These are phyloP conservation scores for Prorops nasuta DNA, from an alignment of 1,140 invertebrate genomes.

Conservation along the genomic window DNA sequence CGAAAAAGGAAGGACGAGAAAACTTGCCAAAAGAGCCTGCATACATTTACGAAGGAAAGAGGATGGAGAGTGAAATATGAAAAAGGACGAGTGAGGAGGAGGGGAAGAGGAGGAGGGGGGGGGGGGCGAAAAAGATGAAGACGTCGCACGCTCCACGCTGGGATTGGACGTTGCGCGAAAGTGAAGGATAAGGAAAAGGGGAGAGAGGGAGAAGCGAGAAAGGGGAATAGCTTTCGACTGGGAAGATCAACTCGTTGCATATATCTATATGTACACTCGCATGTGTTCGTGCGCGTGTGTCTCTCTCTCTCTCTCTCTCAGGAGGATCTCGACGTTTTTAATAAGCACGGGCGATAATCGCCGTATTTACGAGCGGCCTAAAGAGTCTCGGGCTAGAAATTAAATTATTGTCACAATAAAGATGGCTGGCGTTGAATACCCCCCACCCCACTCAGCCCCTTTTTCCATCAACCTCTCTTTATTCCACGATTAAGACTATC, in stretches of 20 bases:
- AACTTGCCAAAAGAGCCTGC: not conserved
- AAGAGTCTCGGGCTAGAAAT: conserved; percentile 24
- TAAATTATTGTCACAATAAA: conserved; percentile 54
- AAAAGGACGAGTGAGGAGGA: conserved; percentile 10
- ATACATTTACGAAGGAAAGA: conserved; percentile 8
- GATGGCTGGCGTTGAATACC: conserved; percentile 20
- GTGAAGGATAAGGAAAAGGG: conserved; percentile 24
- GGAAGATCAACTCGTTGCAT: too few relatives aligned
- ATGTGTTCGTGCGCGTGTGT: too few relatives aligned
- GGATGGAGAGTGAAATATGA: conserved; percentile 10
- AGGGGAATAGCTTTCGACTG: too few relatives aligned
- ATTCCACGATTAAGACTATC: too few relatives aligned
- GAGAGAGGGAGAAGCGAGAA: not conserved
- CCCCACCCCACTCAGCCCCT: too few relatives aligned
- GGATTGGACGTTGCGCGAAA: too few relatives aligned
- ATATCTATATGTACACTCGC: too few relatives aligned
- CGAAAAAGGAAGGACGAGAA: not conserved
- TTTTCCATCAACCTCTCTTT: conserved; percentile 14
- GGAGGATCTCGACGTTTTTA: too few relatives aligned
- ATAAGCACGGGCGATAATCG: conserved; percentile 43
- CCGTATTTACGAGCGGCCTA: conserved; percentile 39
- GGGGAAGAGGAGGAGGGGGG: conserved; percentile 14
- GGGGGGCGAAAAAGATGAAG: too few relatives aligned
- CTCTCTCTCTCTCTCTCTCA: too few relatives aligned
- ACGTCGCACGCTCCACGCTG: too few relatives aligned